Base-by-base conservation (phyloP, 2,888 invertebrate genomes). In the Axea sp. region DNA sequence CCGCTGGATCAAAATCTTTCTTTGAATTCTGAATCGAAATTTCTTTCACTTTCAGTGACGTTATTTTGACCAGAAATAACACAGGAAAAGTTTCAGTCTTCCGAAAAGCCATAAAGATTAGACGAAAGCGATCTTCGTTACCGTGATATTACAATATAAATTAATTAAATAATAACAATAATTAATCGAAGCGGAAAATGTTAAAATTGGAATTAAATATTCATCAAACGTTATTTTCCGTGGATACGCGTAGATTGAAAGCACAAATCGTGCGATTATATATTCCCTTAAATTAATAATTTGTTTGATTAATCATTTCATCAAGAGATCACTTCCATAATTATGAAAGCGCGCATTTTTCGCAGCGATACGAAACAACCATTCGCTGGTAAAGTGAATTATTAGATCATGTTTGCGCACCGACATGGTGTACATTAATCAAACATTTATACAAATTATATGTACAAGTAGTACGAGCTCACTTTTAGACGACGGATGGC, bases 371-470 rank as follows among this genome's bases (percentile, higher is more conserved):
- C 9, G 9, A 19, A 31, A 33, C 11, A 5, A 14, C 2, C 1
- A 3, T 8, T 35, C n/a, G 2, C n/a, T 6, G 9, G 19, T 11
- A 22, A 49, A 33, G 1, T 22, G 12, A 51, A 35, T 51, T 33
- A 51, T 51, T 35, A 30, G 49, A 35, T 28, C 33, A 12, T 39
- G 28, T 53, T 53, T 53, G 26, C 19, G n/a, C 41, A 41, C 26
- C 14, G 26, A 41, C 26, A 26, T 41, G 7, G 11, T 14, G 41
- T 31, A 55, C 41, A 41, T 41, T 41, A 43, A 43, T 57, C 59
- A 43, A 31, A 31, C 57, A 28, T 45, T 59, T 57, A 43, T 57
- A 57, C 43, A 57, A 43, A 43, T 43, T 57, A 55, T 35, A 39
- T 39, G 22, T 22, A 11, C 11, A 39, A 39, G 39, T 39, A 12